Base-by-base conservation (phyloP, 2,888 invertebrate species). In the Apotomis capreana region DNA sequence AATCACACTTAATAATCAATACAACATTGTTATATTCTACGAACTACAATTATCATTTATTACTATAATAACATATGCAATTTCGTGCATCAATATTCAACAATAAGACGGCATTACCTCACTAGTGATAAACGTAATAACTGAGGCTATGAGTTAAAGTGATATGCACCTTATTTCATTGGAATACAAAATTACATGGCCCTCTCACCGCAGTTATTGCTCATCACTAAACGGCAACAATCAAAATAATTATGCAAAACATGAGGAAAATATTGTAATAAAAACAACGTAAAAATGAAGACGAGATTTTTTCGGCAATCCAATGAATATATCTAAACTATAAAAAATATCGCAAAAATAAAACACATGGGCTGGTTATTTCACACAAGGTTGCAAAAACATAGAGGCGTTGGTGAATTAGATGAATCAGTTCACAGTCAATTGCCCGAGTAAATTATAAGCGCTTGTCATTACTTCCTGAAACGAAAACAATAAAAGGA, bases 291-390 rank as follows among this genome's bases (percentile, higher is more conserved):
- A 26, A 44, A 57, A 70, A 60, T 40, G 12, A 57, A 67, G 5
- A n/a, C 49, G 15, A 40, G 37, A n/a, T 68, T 40, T 52, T 46
- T 61, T 44, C 3, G 8, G 26, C 26, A 26, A 26, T 2, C 1
- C 2, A 26, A 26, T 26, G 26, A 26, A 26, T 26, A 26, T 26
- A 44, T 4, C 4, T 55, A 44, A 44, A 26, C 26, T 26, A 55
- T 46, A 44, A 44, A 44, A 37, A 36, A 37, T 40, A 46, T 5
- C 44, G n/a, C 44, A 70, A 64, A 60, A 70, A 57, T 12, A 55
- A 36, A 63, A 61, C 9, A 67, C 55, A 46, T 63, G 64, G 60
- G 15, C 46, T 26, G 26, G 62, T 69, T 63, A 67, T 26, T 26
- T 26, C 37, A 49, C 51, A 69, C 57, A 57, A 55, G 12, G 46